phyloP scores from a whole-genome alignment of 2,113 vertebrate genomes.

The Sylvilagus bachmani region DNA sequence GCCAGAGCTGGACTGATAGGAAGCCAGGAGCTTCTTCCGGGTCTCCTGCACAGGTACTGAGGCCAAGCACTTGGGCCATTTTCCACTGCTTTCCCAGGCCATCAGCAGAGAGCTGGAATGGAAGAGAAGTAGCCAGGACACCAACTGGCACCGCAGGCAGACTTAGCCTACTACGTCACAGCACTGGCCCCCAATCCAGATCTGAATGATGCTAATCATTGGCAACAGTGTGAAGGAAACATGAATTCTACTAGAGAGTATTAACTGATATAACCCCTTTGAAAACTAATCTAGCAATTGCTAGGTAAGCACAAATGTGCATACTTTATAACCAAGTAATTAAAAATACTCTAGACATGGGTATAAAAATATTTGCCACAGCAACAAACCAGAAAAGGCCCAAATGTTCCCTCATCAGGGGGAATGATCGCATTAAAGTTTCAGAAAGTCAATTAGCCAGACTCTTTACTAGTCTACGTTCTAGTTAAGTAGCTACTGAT shows the following conservation, averaged over 20 bases:
- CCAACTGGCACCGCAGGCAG: too few species aligned
- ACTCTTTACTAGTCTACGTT: neutral
- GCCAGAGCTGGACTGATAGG: too few species aligned
- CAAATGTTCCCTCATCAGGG: neutral
- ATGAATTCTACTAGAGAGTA: neutral
- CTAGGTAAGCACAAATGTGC: neutral
- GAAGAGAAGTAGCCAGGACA: too few species aligned
- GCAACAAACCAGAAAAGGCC: neutral
- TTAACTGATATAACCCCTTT: neutral
- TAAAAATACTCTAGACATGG: neutral
- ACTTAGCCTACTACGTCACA: too few species aligned
- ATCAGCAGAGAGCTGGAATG: too few species aligned
- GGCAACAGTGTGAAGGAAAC: neutral
- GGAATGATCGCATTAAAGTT: neutral
- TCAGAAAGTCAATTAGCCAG: neutral
- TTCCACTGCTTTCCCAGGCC: too few species aligned
- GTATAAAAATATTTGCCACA: neutral
- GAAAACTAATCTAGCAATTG: conserved; percentile 35
- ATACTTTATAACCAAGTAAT: conserved; percentile 8
- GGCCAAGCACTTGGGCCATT: too few species aligned
- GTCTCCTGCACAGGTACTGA: too few species aligned
- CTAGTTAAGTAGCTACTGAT: too few species aligned
- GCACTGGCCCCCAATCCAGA: neutral
- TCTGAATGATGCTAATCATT: neutral
- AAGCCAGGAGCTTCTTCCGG: too few species aligned